These are phyloP conservation scores for Coilia nasus DNA, from an alignment of 2,797 vertebrate genomes.

Conservation along the genomic window DNA sequence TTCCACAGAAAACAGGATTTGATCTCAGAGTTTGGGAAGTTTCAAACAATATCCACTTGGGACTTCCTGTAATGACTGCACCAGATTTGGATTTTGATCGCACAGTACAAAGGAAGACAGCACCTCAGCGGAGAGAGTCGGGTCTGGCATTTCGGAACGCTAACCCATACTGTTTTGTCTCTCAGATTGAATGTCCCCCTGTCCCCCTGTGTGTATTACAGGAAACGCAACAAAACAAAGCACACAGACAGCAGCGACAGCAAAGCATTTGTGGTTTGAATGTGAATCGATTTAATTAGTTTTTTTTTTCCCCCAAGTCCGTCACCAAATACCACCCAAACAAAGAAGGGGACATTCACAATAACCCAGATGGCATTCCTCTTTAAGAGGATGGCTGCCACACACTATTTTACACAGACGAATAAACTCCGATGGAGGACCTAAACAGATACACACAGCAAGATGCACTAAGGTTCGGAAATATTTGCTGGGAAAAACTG, in stretches of 20 bases:
- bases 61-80: neutral
- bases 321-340: conserved; percentile 54
- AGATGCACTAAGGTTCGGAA: neutral
- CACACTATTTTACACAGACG: neutral
- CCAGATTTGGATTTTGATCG: neutral
- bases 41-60: conserved; percentile 18
- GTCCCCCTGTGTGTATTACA: conserved; percentile 28
- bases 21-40: neutral
- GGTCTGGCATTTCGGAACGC: conserved; percentile 29
- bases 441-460: neutral
- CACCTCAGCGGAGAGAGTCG: neutral
- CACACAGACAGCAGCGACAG: conserved; percentile 34
- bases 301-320: conserved; percentile 23
- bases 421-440: neutral
- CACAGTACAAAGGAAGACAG: neutral
- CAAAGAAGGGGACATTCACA: conserved; percentile 41
- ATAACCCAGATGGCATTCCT: conserved; percentile 38
- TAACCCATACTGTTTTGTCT: conserved; percentile 18
- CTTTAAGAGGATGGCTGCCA: neutral
- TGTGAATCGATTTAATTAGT: conserved; percentile 50
- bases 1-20: neutral
- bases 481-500: neutral
- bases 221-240: conserved; percentile 33
- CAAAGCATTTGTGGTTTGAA: conserved; percentile 36
- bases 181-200: conserved; percentile 19